Base-by-base conservation (phyloP, 92 coral and sea anemone species). In the Epizoanthus rinbou region DNA sequence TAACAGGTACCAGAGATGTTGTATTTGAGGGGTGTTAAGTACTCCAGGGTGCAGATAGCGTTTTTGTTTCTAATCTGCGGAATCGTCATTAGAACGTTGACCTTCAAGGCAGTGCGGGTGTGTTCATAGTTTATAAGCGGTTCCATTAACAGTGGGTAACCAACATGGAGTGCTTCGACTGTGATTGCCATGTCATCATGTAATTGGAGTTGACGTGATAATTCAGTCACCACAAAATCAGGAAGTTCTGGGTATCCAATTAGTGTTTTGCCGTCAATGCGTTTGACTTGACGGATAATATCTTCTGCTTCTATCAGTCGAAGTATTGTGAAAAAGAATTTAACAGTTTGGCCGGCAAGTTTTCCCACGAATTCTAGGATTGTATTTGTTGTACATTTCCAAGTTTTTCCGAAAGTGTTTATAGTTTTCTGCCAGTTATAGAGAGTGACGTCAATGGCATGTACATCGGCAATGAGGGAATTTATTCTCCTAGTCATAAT, bases 351-450 rank as follows among this genome's bases (percentile, higher is more conserved):
- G 2, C 37, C 57, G 47, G 18, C 65, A 43, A 58, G 62, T 64
- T 86, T 86, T n/a, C 85, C 87, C 5, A 86, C 53, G 25, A 86
- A 89, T 41, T 80, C 81, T 13, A 85, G 21, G 18, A 37, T 15
- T 8, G 52, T 78, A 16, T 56, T 41, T 3, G 79, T 69, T 1
- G 83, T 76, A 19, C 89, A 89, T 2, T 50, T 35, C 18, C 54
- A 52, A 8, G 28, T 25, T 23, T 24, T 23, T 1, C 81, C 71
- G 21, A 88, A 78, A 8, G 5, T 4, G 16, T 60, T 79, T 1
- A 88, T 35, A 19, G 79, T 43, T 14, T 8, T 15, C 50, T 84
- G 47, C 87, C 91, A 83, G 0, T 22, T 16, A 8, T 60, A 3
- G 33, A 88, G 69, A 4, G 87, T 86, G 0, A n/a, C 22, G 53